These are phyloP conservation scores for Lagorchestes hirsutus DNA, from an alignment of 2,797 vertebrate genomes.

Conservation along the genomic window DNA sequence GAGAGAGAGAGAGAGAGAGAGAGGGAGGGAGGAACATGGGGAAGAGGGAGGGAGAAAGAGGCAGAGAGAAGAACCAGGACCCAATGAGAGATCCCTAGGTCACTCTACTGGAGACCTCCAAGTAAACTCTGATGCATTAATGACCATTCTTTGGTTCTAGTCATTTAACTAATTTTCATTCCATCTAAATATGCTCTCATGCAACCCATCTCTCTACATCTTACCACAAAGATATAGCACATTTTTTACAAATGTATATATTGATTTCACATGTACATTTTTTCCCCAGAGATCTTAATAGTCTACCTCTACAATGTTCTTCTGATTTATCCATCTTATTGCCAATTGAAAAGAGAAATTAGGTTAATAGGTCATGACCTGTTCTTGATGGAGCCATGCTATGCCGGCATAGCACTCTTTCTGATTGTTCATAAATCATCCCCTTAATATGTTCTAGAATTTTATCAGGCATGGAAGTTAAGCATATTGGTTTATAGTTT, in stretches of 20 bases:
- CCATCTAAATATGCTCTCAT: not conserved
- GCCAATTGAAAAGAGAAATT: not conserved
- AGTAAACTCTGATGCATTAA: not conserved
- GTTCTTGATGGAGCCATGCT: not conserved
- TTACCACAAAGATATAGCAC: not conserved
- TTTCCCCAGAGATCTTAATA: not conserved
- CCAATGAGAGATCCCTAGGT: not conserved
- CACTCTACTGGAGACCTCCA: not conserved
- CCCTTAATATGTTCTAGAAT: not conserved
- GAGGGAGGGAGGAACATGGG: no score
- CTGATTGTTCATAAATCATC: not conserved
- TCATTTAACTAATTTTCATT: not conserved
- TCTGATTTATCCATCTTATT: not conserved
- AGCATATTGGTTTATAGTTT: not conserved
- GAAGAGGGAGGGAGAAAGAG: no score
- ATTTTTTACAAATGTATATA: not conserved
- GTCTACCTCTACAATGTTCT: not conserved
- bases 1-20: no score
- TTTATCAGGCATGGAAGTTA: not conserved
- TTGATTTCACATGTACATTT: not conserved
- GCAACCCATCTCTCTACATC: not conserved
- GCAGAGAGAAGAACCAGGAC: not conserved
- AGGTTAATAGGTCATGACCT: not conserved
- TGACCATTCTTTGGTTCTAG: not conserved
- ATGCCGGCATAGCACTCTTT: not conserved